phyloP scores from a whole-genome alignment of 2,888 invertebrate species.

The Myathropa florea region DNA sequence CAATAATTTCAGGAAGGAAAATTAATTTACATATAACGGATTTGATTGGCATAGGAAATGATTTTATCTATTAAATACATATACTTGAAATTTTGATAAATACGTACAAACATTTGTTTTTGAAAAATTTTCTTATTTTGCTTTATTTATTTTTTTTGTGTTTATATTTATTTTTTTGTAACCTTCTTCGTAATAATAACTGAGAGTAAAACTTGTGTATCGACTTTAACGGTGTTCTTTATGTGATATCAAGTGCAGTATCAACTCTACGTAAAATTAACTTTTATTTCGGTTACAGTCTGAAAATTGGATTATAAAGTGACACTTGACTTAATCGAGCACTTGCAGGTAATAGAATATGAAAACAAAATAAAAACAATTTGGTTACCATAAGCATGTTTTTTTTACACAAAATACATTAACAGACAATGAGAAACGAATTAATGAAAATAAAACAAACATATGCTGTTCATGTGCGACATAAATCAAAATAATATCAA shows the following conservation, averaged over 20 bases:
- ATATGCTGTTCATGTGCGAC: conserved; percentile 1
- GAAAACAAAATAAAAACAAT: neutral
- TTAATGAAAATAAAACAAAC: neutral
- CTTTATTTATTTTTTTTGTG: conserved; percentile 6
- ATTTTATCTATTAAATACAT: conserved; percentile 27
- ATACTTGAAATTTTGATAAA: conserved; percentile 45
- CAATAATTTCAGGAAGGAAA: conserved; percentile 50
- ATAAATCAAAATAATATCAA: conserved; percentile 23
- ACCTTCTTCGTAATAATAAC: neutral
- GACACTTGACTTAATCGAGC: conserved; percentile 5
- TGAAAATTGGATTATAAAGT: neutral
- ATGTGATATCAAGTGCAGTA: conserved; percentile 21
- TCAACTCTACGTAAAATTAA: neutral
- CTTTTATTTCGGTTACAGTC: neutral
- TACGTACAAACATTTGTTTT: conserved; percentile 57
- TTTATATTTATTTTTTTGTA: neutral
- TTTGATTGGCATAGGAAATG: conserved; percentile 51
- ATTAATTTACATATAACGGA: conserved; percentile 58
- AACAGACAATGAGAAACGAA: neutral
- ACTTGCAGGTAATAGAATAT: neutral
- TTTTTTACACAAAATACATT: neutral
- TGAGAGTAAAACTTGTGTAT: neutral
- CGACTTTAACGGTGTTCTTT: conserved; percentile 10
- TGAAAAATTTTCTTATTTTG: conserved; percentile 9
- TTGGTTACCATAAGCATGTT: neutral